These are phyloP conservation scores for Meriones psammophilus DNA, from an alignment of 2,797 vertebrate genomes.

Conservation along the genomic window DNA sequence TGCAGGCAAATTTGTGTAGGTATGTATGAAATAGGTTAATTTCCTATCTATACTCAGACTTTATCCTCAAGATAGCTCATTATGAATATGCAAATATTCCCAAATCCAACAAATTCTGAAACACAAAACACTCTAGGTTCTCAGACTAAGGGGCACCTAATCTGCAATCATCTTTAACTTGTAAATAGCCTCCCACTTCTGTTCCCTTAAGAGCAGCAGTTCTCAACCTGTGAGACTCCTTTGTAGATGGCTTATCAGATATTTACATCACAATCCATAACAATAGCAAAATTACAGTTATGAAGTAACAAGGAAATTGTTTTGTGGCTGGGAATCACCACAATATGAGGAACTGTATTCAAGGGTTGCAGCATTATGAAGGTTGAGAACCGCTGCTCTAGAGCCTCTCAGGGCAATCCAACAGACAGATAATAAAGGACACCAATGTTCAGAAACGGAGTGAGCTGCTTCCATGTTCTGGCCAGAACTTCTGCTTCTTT, in stretches of 20 bases:
- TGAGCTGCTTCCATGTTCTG: neutral
- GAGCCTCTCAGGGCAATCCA: neutral
- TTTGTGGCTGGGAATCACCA: neutral
- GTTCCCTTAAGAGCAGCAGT: constrained; percentile 21
- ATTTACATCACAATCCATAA: neutral
- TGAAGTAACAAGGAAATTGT: neutral
- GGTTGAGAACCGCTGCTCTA: neutral
- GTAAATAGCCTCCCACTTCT: neutral
- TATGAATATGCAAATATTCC: neutral
- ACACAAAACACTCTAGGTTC: neutral
- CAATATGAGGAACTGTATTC: neutral
- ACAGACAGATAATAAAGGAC: neutral
- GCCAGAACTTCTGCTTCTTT: constrained; percentile 35
- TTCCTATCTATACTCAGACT: neutral
- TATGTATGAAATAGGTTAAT: neutral
- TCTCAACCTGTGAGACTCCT: neutral
- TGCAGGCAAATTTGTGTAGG: neutral
- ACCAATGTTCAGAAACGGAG: constrained; percentile 25
- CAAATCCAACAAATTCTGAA: constrained; percentile 12
- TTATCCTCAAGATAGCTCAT: neutral
- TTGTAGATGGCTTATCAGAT: neutral
- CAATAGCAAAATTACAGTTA: neutral
- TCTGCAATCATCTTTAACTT: constrained; percentile 21
- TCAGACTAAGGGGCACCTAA: neutral
- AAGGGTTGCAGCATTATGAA: neutral